Evolutionary conservation across 2,797 vertebrate genomes (phyloP), one percentile per base, ranked within the genome.

Genomic region (Channa striata): DNA sequence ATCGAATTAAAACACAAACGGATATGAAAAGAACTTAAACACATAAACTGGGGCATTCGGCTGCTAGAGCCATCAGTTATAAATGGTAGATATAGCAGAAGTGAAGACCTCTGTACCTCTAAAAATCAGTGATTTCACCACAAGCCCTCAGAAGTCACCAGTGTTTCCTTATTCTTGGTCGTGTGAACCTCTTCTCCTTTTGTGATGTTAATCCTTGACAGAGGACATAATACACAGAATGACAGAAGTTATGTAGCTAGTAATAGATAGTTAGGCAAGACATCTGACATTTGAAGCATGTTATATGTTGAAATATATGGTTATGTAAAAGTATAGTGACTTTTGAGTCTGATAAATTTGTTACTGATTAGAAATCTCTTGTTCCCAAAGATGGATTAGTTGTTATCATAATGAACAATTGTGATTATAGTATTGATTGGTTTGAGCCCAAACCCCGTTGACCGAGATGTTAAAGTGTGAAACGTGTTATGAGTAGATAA

Each of bases 61-160:
- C 11, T 1, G 20, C 59, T 75, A 54, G 70, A 74, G 75, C 62
- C 10, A 8, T 10, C 21, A 13, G 58, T 51, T 14, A 53, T 58
- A 61, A 19, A 47, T 16, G 63, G 40, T 36, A 17, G 30, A 13
- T 54, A 44, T 33, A 43, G 42, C 49, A 64, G 40, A 71, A 60
- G 50, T 66, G 48, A 72, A 50, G 19, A 66, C 63, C 64, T 46
- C 21, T 49, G 17, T 60, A 43, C 25, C 34, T 66, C 47, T 80
- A 47, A 30, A 72, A 69, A 72, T 81, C 2, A 23, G 11, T 1
- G 21, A 59, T 44, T 66, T 64, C 14, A 49, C 53, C 25, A 44
- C n/a, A 47, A 19, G 2, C 67, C 68, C 53, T 63, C 44, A 76
- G 30, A 49, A 23, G 8, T 76, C 63, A 74, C 42, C 20, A 14